Conservation (phyloP, 2,113 vertebrate species). For the Chascanopsetta lugubris region DNA sequence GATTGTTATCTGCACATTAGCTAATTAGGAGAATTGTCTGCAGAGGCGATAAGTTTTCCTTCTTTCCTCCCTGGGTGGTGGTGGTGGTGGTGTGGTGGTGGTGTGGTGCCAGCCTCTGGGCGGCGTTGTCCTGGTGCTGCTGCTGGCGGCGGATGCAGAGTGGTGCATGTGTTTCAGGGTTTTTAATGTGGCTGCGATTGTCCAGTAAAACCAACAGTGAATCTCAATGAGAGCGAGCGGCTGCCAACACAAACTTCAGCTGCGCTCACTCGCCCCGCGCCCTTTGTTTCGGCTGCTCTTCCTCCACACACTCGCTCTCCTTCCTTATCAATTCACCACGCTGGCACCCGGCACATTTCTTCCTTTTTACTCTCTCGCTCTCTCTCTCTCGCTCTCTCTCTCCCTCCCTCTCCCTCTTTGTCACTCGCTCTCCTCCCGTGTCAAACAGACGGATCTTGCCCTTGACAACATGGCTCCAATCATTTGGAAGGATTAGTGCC, state of each 20-base stretch:
- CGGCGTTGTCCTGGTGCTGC: conserved; percentile 4
- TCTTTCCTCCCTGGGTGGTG: conserved; percentile 15
- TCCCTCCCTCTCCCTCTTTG: conserved; percentile 8
- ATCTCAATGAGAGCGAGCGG: conserved; percentile 57
- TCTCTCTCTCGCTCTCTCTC: conserved; percentile 7
- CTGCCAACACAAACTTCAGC: conserved; percentile 66
- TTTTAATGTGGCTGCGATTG: conserved; percentile 50
- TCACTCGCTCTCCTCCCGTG: conserved; percentile 19
- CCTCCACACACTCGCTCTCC: conserved; percentile 10
- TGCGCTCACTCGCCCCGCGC: conserved; percentile 31
- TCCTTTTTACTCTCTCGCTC: conserved; percentile 15
- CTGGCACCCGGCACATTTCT: conserved; percentile 41
- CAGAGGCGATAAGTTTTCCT: conserved; percentile 9
- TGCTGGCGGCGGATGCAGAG: conserved; percentile 32
- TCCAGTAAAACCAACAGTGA: conserved; percentile 59
- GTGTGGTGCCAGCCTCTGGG: background rate
- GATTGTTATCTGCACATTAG: conserved; percentile 21
- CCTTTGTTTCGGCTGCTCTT: conserved; percentile 44
- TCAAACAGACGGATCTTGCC: conserved; percentile 61
- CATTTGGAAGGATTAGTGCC: conserved; percentile 64
- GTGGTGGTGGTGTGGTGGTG: too few species aligned
- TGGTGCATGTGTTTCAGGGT: conserved; percentile 44
- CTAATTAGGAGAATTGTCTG: conserved; percentile 34
- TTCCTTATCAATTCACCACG: conserved; percentile 24
- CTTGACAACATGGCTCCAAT: conserved; percentile 70